Evolutionary conservation across 2,888 invertebrate species (phyloP).

Genomic region (Archaeoteleia sp.): DNA sequence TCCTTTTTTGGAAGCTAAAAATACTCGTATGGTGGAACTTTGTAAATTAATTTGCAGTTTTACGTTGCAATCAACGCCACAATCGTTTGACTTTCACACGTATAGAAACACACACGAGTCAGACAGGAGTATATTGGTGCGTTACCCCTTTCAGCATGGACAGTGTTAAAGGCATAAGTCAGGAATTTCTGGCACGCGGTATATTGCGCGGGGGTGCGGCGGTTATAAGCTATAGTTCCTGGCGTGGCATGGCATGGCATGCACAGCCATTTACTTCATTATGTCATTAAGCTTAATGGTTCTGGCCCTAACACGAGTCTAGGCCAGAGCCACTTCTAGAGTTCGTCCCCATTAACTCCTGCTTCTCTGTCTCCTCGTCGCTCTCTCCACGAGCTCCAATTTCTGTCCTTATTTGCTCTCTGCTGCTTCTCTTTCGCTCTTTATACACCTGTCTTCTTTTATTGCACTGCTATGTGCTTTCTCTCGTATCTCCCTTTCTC

Average conservation of each 20-base stretch:
- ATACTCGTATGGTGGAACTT: conserved; percentile 27
- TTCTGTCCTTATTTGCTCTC: conserved; percentile 46
- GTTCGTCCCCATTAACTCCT: conserved; percentile 71
- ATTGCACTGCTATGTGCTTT: conserved; percentile 39
- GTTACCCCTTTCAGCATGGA: conserved; percentile 70
- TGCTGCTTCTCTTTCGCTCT: conserved; percentile 52
- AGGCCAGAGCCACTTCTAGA: conserved; percentile 71
- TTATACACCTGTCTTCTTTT: conserved; percentile 38
- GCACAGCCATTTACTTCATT: conserved; percentile 75
- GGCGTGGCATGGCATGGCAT: conserved; percentile 61
- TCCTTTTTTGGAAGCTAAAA: too few species aligned
- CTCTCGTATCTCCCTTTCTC: conserved; percentile 46
- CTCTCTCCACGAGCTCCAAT: conserved; percentile 41
- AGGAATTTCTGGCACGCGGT: conserved; percentile 74
- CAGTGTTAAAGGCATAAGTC: conserved; percentile 68
- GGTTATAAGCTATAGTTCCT: conserved; percentile 74
- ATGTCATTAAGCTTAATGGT: conserved; percentile 76
- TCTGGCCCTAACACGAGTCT: conserved; percentile 72
- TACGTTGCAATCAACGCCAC: neutral
- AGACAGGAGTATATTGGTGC: conserved; percentile 55
- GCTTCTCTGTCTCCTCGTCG: conserved; percentile 55
- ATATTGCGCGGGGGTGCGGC: conserved; percentile 71
- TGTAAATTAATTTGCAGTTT: conserved; percentile 25
- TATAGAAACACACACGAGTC: conserved; percentile 1
- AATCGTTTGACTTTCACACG: conserved; percentile 20